Conservation (phyloP, 2,888 invertebrate genomes). For the Antheraea assamensis region DNA sequence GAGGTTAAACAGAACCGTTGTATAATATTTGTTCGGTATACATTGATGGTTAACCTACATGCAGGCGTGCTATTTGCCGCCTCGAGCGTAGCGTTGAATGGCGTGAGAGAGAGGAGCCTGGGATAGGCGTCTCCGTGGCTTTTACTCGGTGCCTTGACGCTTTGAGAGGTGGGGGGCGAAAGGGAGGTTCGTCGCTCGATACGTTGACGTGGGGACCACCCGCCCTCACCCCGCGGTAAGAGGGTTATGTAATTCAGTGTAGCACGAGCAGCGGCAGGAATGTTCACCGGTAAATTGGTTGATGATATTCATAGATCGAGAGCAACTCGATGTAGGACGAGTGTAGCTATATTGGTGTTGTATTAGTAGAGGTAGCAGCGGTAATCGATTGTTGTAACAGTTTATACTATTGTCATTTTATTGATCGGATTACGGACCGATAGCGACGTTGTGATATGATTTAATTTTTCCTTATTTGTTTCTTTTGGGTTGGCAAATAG, state of each 20-base stretch:
- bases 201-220: conserved; percentile 16
- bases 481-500: no score
- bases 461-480: no score
- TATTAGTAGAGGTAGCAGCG: background rate
- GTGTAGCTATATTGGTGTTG: background rate
- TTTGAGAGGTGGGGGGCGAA: conserved; percentile 8
- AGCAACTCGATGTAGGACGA: conserved; percentile 19
- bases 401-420: background rate
- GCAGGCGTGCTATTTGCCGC: background rate
- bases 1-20: conserved; percentile 8
- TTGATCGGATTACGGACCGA: background rate
- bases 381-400: background rate
- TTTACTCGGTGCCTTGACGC: background rate
- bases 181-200: conserved; percentile 24
- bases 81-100: conserved; percentile 14
- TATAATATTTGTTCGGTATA: conserved; percentile 2
- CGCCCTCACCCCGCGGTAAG: conserved; percentile 37
- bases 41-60: conserved; percentile 11
- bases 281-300: conserved; percentile 54
- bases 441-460: no score
- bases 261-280: conserved; percentile 50
- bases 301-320: conserved; percentile 49
- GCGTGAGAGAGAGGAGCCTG: conserved; percentile 1
- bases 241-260: conserved; percentile 55
- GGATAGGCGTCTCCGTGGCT: conserved; percentile 10